Percentiles rank a stretch among this genome's conserved stretches.
Conservation (phyloP, 2,797 vertebrate genomes). For the Protosalanx chinensis region DNA sequence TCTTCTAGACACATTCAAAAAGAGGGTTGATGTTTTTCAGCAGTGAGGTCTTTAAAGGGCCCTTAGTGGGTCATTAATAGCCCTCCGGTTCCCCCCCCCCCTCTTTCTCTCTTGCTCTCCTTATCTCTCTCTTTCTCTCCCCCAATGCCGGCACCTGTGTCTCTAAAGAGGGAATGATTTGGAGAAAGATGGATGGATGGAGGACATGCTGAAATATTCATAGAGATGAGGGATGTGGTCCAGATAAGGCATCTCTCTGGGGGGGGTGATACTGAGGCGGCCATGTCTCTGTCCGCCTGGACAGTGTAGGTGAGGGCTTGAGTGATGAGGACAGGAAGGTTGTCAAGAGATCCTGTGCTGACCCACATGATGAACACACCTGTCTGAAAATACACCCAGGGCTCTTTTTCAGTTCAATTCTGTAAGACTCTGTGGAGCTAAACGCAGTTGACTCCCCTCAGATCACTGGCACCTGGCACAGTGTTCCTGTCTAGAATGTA, state of each 20-base stretch:
- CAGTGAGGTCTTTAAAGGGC: conserved; percentile 10
- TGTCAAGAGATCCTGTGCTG: too few species aligned
- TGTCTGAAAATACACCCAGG: too few species aligned
- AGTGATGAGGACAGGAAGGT: neutral
- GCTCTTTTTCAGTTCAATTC: too few species aligned
- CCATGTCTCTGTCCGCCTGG: neutral
- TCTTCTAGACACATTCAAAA: neutral
- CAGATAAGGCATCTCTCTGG: neutral
- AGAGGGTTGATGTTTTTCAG: neutral
- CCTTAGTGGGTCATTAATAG: conserved; percentile 20
- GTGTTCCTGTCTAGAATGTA: too few species aligned
- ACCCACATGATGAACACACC: too few species aligned
- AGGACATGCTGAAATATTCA: conserved; percentile 13
- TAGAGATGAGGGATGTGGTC: neutral
- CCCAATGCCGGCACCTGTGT: neutral
- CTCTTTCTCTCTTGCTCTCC: neutral
- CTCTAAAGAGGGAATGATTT: conserved; percentile 2
- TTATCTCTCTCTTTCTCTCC: too few species aligned
- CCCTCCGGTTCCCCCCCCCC: neutral
- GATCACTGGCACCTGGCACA: too few species aligned
- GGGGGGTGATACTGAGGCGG: neutral
- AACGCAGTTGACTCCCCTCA: too few species aligned
- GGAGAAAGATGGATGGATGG: conserved; percentile 6
- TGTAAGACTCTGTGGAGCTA: too few species aligned
- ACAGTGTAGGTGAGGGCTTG: neutral